phyloP scores from a whole-genome alignment of 2,113 vertebrate genomes.

The Vireo altiloquus region DNA sequence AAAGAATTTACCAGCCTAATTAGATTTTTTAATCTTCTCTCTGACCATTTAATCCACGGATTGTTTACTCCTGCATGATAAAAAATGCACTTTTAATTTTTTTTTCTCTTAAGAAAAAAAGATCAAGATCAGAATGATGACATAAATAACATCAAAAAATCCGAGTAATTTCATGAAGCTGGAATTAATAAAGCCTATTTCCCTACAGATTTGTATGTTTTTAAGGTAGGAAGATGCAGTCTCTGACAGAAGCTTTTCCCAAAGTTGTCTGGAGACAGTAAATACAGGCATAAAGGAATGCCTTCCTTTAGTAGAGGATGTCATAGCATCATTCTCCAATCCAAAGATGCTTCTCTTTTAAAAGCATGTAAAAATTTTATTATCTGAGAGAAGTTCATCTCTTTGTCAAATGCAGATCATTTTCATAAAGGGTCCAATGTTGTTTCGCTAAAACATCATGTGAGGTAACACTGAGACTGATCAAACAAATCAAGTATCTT shows the following conservation, averaged over 20 bases:
- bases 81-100: not conserved
- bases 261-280: not conserved
- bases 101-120: not conserved
- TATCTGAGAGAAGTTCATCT: not conserved
- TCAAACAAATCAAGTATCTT: not conserved
- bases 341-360: not conserved
- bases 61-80: not conserved
- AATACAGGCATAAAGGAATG: not conserved
- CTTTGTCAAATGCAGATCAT: not conserved
- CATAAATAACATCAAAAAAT: not conserved
- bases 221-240: not conserved
- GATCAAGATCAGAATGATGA: accelerated
- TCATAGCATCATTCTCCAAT: not conserved
- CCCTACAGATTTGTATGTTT: not conserved
- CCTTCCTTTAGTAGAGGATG: not conserved
- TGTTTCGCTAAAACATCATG: not conserved
- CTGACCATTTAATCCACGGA: not conserved
- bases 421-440: not conserved
- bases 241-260: not conserved
- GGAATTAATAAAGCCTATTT: not conserved
- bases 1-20: not conserved
- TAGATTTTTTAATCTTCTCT: not conserved
- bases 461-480: not conserved
- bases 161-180: not conserved
- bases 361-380: not conserved